Conservation (phyloP, 2,113 vertebrate species). For the Callospermophilus lateralis region DNA sequence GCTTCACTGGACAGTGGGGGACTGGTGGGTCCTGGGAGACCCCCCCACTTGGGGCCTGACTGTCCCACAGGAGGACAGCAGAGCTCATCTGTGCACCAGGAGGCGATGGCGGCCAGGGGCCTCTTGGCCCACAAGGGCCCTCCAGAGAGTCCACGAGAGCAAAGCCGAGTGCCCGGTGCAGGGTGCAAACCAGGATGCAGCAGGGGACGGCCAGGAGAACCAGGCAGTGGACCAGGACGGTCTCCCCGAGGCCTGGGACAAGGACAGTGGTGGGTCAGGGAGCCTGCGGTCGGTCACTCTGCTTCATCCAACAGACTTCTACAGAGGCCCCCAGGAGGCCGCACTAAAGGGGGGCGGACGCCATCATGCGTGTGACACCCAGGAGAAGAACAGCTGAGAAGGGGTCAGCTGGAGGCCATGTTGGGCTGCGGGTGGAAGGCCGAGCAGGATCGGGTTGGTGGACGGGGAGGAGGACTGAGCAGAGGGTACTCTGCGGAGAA, state of each 20-base stretch:
- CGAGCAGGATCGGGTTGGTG: not conserved
- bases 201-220: too few relatives aligned
- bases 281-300: too few relatives aligned
- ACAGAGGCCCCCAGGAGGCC: not conserved
- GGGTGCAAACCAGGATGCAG: too few relatives aligned
- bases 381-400: not conserved
- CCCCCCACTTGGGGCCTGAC: not conserved
- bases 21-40: not conserved
- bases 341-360: not conserved
- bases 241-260: accelerated
- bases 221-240: not conserved
- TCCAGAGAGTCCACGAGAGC: not conserved
- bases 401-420: not conserved
- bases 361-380: accelerated
- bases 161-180: too few relatives aligned
- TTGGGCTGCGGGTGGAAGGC: not conserved
- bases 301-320: not conserved
- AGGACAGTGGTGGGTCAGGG: not conserved
- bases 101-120: not conserved
- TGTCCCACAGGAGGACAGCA: not conserved
- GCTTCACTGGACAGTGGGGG: not conserved
- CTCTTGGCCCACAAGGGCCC: not conserved
- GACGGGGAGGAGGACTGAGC: too few relatives aligned
- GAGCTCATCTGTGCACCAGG: not conserved
- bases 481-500: not conserved